Evolutionary conservation across 2,888 invertebrate species (phyloP), one percentile per base, ranked within the genome.

Genomic region (Aethes cnicana): DNA sequence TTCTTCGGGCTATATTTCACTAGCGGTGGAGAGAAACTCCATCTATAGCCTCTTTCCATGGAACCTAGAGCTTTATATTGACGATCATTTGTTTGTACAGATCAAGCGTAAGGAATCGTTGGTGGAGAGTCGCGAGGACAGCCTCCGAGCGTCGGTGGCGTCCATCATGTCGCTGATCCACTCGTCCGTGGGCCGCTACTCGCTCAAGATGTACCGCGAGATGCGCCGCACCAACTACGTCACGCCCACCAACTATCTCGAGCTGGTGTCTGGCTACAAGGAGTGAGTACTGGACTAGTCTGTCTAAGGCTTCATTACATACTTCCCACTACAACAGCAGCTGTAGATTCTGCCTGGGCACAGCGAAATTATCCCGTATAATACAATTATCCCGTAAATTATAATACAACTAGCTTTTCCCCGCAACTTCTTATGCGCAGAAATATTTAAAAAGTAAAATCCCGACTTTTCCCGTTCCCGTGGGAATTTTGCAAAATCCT

Each of bases 171-270:
- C 96, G 0, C 88, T 93, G 18, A 94, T 97, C 68, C 97, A 97
- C 77, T 94, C 93, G 26, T 95, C 95, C 0, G 97, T 97, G n/a
- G 91, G 92, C 0, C 90, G 92, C 56, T 93, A 91, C 76, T 96
- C 95, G 0, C 82, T 83, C 14, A 85, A 87, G 68, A 97, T 97
- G 97, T 90, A 92, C 62, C 68, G 81, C 5, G 95, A 97, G 85
- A 93, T 96, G 90, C 93, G 94, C 53, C 84, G 97, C 7, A 92
- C 94, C 69, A 96, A 95, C 81, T 97, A 97, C 76, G 96, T 97
- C 33, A 97, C 97, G 0, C 96, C 97, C 0, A 95, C 95, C 17
- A 97, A 96, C 81, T 97, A 96, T 67, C 86, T 97, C 49, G 96
- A 97, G 70, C 90, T 97, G 8, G 96, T 97, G 1, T 88, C 93